Evolutionary conservation across 2,888 invertebrate genomes (phyloP), one percentile per base, ranked within the genome.

Genomic region (Pachycephus smyrnensis): DNA sequence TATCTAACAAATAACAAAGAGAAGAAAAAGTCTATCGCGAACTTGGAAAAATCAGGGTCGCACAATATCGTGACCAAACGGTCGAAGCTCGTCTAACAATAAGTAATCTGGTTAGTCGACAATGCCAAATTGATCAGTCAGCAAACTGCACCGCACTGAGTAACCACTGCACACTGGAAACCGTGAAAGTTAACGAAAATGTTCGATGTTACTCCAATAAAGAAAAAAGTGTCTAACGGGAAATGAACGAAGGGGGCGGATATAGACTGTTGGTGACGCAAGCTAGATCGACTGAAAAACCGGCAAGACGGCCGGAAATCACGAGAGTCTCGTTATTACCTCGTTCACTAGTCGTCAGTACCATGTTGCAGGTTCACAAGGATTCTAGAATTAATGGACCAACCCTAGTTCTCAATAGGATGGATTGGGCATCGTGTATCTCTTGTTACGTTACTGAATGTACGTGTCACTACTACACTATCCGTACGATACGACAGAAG

Each of bases 171-270:
- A 55, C 23, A 55, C 23, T 55, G 23, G 15, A 55, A 55, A 3
- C 23, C 23, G 23, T 55, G 55, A 55, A 55, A 55, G 9, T 55
- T 55, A 55, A 55, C 55, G 55, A 23, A 55, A 55, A 55, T 55
- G 55, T 23, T 23, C 55, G 9, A 55, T 23, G 23, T 55, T 23
- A 55, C 23, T 9, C 2, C 9, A 55, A 55, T 23, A 55, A 55
- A 73, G 79, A 77, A 76, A 74, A 74, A 76, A 77, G 79, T 80
- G 75, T 74, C 75, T 80, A 80, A 76, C 40, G 75, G 37, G 74
- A 77, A 71, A 76, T 37, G 75, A 71, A 73, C 73, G 12, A 32
- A 55, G 40, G n/a, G 73, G 75, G 73, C 55, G 75, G 68, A 76
- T 32, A 71, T 40, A 68, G 12, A 76, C 30, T n/a, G 73, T 33